Base-by-base conservation (phyloP, 1,140 invertebrate genomes). In the Plectrocnemia conspersa region DNA sequence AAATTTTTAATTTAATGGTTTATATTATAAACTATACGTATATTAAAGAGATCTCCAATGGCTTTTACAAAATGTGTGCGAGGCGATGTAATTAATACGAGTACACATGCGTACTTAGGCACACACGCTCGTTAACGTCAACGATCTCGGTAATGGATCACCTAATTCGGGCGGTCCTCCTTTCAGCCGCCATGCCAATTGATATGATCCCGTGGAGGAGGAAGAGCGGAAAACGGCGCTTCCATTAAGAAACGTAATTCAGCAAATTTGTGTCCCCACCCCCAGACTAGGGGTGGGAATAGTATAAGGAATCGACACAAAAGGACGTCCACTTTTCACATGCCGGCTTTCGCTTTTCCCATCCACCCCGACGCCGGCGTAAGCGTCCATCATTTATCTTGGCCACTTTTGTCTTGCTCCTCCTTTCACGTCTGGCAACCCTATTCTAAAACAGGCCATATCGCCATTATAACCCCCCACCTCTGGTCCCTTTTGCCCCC, bases 311-410 rank as follows among this genome's bases (percentile, higher is more conserved):
- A 15, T 18, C 21, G 24, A 22, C 52, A 54, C 38, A 54, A 54
- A 54, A 29, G 42, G 23, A 44, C 41, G 52, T 54, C 52, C 52
- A 54, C 52, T 54, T 54, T 54, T 54, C 52, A 54, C 52, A 36
- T 54, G 21, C 40, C 50, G 29, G 50, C 29, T 44, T 44, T 42
- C 40, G 45, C 48, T 52, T 45, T 55, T 45, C 44, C 56, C 32
- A 24, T 49, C 45, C 50, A 23, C 33, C 5, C 3, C 18, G 11
- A 40, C 18, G 5, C 4, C 21, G n/a, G 21, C 32, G 19, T 24
- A 53, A 53, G 49, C 33, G 40, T 59, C 52, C 47, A 48, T 54
- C 52, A 59, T 59, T 59, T 59, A 59, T 59, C 57, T 59, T 52
- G 52, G 22, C 52, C 57, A 52, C 52, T 59, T 59, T 59, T 54